These are phyloP conservation scores for Acanthornis magna DNA, from an alignment of 2,797 vertebrate species.

Conservation along the genomic window DNA sequence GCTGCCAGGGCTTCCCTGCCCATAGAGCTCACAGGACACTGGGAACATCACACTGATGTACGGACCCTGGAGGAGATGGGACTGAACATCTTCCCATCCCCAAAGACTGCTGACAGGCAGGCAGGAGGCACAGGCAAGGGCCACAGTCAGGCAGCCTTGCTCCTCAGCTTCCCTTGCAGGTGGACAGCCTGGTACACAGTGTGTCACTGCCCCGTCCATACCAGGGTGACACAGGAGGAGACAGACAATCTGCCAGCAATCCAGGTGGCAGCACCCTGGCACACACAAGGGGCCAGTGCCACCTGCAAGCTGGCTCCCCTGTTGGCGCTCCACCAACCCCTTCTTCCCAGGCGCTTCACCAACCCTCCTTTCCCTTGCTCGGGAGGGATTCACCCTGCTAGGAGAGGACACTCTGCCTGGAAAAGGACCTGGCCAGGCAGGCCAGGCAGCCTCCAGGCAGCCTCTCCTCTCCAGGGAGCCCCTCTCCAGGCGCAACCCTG, in stretches of 20 bases:
- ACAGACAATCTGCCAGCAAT: not conserved
- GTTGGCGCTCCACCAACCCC: no score
- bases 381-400: no score
- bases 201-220: not conserved
- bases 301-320: not conserved
- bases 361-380: no score
- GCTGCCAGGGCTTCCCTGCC: not conserved
- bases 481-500: no score
- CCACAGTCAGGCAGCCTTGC: not conserved
- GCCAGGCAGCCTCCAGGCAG: no score
- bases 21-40: not conserved
- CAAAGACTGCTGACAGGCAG: not conserved
- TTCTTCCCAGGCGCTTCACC: no score
- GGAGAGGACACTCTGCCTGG: no score
- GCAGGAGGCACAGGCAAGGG: not conserved
- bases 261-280: rapidly evolving
- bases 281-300: not conserved
- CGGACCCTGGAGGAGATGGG: not conserved
- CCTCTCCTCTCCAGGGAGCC: no score
- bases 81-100: not conserved
- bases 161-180: not conserved
- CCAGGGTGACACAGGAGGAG: not conserved
- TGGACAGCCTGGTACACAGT: not conserved
- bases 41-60: not conserved
- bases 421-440: no score